Conservation (phyloP, 1,140 invertebrate genomes). For the Euura saliciscinereae region DNA sequence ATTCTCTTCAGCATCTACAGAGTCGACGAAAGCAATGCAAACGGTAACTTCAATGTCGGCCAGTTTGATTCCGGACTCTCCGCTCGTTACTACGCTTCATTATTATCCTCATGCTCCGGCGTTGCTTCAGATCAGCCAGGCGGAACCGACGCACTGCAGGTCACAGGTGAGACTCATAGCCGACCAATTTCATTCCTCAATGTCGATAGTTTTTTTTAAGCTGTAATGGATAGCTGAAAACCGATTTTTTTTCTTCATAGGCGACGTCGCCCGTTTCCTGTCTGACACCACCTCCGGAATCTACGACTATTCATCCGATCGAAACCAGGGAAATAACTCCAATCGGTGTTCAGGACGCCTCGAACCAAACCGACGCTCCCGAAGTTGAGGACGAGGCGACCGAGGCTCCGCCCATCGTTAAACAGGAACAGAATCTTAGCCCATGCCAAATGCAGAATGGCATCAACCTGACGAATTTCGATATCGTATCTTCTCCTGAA, state of each 20-base stretch:
- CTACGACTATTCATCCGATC: constrained; percentile 47
- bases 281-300: constrained; percentile 67
- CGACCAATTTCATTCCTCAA: background rate
- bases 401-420: constrained; percentile 36
- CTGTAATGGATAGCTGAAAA: background rate
- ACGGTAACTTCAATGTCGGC: constrained; percentile 60
- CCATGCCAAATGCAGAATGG: constrained; percentile 41
- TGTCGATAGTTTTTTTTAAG: background rate
- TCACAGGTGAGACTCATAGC: constrained; percentile 47
- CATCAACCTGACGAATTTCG: constrained; percentile 20
- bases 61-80: constrained; percentile 52
- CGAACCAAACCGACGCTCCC: constrained; percentile 77
- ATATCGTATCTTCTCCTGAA: constrained; percentile 11
- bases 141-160: constrained; percentile 51
- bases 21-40: constrained; percentile 66
- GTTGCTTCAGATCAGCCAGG: constrained; percentile 59
- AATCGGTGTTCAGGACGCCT: constrained; percentile 74
- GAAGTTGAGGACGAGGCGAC: constrained; percentile 49
- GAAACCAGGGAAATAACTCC: constrained; percentile 39
- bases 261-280: constrained; percentile 64
- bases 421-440: constrained; percentile 49
- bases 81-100: constrained; percentile 51
- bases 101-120: constrained; percentile 55
- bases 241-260: constrained; percentile 51
- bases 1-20: constrained; percentile 49